phyloP scores from a whole-genome alignment of 1,140 invertebrate genomes.

The Reticulitermes speratus region DNA sequence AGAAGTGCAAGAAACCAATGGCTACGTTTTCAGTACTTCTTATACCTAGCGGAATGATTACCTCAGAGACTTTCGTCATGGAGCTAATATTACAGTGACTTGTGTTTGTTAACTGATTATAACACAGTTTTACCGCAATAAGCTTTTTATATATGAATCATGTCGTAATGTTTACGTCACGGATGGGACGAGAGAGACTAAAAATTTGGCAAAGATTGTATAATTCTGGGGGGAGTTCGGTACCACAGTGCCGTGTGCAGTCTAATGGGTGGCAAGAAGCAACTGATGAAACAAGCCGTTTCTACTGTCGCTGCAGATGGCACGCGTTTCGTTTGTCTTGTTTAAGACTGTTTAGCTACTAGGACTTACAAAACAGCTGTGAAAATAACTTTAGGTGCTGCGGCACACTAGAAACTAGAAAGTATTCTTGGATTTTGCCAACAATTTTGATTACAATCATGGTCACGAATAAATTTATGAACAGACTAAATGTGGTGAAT shows the following conservation, averaged over 20 bases:
- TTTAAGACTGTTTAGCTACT: not conserved
- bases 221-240: not conserved
- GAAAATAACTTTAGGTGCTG: too few species aligned
- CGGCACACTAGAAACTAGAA: too few species aligned
- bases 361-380: too few species aligned
- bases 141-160: not conserved
- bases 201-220: constrained; percentile 7
- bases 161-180: constrained; percentile 13
- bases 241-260: not conserved
- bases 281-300: not conserved
- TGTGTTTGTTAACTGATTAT: not conserved
- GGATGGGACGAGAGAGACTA: not conserved
- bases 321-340: not conserved
- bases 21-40: too few species aligned
- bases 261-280: not conserved
- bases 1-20: too few species aligned
- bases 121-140: not conserved
- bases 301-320: not conserved
- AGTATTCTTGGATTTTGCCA: too few species aligned
- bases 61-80: not conserved
- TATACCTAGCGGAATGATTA: too few species aligned
- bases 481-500: too few species aligned
- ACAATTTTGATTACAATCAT: too few species aligned
- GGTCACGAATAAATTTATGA: too few species aligned
- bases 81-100: not conserved